These are phyloP conservation scores for Australoheros scitulus DNA, from an alignment of 2,113 vertebrate species.

Conservation along the genomic window DNA sequence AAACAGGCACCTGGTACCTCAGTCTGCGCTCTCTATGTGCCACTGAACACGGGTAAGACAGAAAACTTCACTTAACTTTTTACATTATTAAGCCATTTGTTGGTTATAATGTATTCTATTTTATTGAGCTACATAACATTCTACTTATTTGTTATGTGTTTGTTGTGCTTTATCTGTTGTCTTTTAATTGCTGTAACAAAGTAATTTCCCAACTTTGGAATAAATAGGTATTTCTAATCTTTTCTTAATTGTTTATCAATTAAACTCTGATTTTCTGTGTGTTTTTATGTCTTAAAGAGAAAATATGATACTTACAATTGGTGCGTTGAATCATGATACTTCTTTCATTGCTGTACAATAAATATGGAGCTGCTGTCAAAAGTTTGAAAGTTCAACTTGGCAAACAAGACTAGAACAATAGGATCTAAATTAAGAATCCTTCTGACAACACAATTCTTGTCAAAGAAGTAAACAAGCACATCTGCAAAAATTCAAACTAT, in stretches of 20 bases:
- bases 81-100: neutral
- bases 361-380: neutral
- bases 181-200: neutral
- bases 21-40: constrained; percentile 91
- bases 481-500: neutral
- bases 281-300: neutral
- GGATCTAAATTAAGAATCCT: neutral
- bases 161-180: neutral
- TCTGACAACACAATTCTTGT: neutral
- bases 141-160: neutral
- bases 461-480: neutral
- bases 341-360: neutral
- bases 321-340: neutral
- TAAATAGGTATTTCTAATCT: neutral
- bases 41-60: constrained; percentile 85
- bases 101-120: neutral
- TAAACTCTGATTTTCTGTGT: neutral
- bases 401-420: neutral
- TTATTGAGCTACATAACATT: neutral
- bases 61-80: neutral
- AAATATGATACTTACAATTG: neutral
- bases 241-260: neutral
- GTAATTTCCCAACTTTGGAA: neutral
- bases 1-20: constrained; percentile 97
- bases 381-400: neutral